Percentiles rank a stretch among this genome's conserved stretches.
Evolutionary conservation across 1,140 invertebrate genomes (phyloP).

Genomic region (Cotesia glomerata): DNA sequence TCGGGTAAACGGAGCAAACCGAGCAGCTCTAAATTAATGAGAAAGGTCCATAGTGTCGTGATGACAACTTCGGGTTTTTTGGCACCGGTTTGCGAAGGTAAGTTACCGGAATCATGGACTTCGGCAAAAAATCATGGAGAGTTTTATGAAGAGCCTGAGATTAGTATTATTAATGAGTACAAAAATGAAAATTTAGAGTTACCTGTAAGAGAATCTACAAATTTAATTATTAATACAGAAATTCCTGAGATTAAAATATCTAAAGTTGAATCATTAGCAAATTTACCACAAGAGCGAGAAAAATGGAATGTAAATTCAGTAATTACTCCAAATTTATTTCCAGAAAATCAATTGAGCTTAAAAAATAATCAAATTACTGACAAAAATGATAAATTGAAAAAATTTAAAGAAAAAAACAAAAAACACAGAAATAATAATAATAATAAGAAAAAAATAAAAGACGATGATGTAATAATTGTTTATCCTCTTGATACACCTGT

Average conservation of each 20-base stretch:
- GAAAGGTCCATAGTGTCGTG: slow-evolving; percentile 93
- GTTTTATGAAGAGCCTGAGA: slow-evolving; percentile 43
- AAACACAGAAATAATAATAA: slow-evolving; percentile 66
- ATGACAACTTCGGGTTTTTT: slow-evolving; percentile 94
- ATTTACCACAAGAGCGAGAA: slow-evolving; percentile 57
- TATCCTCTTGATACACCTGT: too few species aligned
- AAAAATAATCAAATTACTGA: slow-evolving; percentile 77
- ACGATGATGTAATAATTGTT: slow-evolving; percentile 57
- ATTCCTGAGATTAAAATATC: slow-evolving; percentile 64
- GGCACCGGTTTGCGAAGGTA: slow-evolving; percentile 89
- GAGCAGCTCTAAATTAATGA: slow-evolving; percentile 78
- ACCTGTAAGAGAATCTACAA: too few species aligned
- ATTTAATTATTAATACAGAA: slow-evolving; percentile 64
- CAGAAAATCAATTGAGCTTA: too few species aligned
- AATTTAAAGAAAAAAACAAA: slow-evolving; percentile 71
- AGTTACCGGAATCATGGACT: slow-evolving; percentile 83
- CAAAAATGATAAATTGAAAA: slow-evolving; percentile 80
- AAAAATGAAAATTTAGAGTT: too few species aligned
- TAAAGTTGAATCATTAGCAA: slow-evolving; percentile 65
- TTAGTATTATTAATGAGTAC: too few species aligned
- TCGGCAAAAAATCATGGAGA: slow-evolving; percentile 64
- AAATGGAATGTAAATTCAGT: too few species aligned
- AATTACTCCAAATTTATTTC: too few species aligned
- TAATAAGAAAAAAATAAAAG: slow-evolving; percentile 66
- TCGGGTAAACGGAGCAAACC: slow-evolving; percentile 59